Conservation (phyloP, 2,888 invertebrate species). For the Kryphioiulus occultus region DNA sequence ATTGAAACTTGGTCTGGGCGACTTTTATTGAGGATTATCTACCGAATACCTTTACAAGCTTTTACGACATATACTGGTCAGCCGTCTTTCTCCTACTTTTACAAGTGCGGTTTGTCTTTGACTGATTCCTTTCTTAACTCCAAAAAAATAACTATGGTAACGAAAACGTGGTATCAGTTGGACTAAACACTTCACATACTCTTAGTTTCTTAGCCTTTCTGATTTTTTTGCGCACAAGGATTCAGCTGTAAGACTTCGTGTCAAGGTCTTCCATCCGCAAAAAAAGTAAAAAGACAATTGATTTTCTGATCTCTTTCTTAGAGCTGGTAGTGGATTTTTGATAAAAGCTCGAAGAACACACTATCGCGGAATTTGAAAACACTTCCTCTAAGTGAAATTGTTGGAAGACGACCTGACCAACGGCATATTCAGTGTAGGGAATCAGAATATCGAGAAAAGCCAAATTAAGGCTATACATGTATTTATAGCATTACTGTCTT, state of each 20-base stretch:
- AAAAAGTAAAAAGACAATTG: background rate
- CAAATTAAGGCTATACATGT: background rate
- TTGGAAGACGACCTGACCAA: background rate
- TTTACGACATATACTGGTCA: background rate
- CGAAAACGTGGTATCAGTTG: constrained; percentile 1
- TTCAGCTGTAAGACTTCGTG: background rate
- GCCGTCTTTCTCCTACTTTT: background rate
- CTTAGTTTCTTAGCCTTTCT: background rate
- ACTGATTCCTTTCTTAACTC: background rate
- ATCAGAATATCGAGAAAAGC: background rate
- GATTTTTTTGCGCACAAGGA: background rate
- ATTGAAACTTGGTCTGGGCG: background rate
- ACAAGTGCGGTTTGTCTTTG: background rate
- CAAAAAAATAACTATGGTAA: constrained; percentile 22
- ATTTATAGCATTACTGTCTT: background rate
- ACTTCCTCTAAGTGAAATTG: background rate
- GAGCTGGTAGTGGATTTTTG: background rate
- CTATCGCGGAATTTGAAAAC: background rate
- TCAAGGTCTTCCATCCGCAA: background rate
- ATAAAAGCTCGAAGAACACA: background rate
- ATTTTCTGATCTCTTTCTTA: background rate
- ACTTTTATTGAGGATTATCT: background rate
- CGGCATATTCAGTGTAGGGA: background rate
- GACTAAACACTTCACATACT: constrained; percentile 11
- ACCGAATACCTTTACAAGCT: background rate